phyloP scores from a whole-genome alignment of 1,140 invertebrate genomes.

The Brachionus sp. region DNA sequence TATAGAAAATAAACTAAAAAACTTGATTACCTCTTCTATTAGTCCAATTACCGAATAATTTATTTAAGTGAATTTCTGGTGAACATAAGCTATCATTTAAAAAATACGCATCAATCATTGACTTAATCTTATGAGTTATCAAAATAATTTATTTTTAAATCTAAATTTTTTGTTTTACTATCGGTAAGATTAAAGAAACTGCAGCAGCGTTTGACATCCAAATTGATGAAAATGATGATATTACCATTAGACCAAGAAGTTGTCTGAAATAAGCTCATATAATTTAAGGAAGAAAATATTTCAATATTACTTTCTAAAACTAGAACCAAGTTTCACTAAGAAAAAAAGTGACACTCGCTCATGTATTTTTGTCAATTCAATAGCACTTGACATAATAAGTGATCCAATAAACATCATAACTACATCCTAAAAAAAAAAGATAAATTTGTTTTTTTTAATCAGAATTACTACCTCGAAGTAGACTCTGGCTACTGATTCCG shows the following conservation, averaged over 20 bases:
- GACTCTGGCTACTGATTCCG: not conserved
- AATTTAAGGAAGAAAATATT: not conserved
- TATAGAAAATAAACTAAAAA: not conserved
- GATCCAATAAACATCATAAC: slow-evolving; percentile 73
- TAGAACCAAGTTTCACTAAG: not conserved
- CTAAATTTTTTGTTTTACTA: slow-evolving; percentile 47
- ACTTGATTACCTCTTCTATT: not conserved
- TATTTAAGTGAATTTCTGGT: not conserved
- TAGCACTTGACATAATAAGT: not conserved
- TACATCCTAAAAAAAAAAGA: slow-evolving; percentile 64
- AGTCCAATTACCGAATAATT: not conserved
- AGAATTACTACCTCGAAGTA: slow-evolving; percentile 7
- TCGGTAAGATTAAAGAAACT: slow-evolving; percentile 60
- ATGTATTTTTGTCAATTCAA: not conserved
- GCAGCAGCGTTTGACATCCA: slow-evolving; percentile 61
- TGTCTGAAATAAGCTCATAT: not conserved
- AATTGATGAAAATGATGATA: slow-evolving; percentile 60
- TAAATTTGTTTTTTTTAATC: not conserved
- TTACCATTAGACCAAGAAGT: slow-evolving; percentile 55
- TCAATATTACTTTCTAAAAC: not conserved
- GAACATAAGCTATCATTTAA: not conserved
- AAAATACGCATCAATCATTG: slow-evolving; percentile 27
- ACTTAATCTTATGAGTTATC: no score
- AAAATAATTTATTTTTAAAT: no score
- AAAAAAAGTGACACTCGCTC: not conserved